Evolutionary conservation across 2,797 vertebrate genomes (phyloP), one percentile per base, ranked within the genome.

Genomic region (Myiotriccus ornatus): DNA sequence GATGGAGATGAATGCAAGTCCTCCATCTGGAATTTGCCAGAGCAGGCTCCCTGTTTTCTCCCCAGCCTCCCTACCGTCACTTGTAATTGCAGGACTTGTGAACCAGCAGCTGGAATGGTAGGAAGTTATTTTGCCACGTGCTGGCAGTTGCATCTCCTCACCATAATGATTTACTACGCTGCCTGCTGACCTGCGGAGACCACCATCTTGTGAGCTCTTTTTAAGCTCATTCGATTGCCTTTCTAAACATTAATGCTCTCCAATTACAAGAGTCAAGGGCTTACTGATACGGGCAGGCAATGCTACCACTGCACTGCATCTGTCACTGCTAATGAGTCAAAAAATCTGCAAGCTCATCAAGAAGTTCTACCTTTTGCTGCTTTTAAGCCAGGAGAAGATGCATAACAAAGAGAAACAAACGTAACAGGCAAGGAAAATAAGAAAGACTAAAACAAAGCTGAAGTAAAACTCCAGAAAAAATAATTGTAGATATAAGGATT

Each of bases 141-240:
- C 70, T 74, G 70, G 63, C 55, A 86, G 47, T 11, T 82, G 55
- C 49, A 84, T 22, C 80, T 79, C 82, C 76, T 86, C 87, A 44
- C 59, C 59, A 17, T 5, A 34, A 32, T 39, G 37, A 86, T 94
- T 92, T 81, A 82, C 49, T 70, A 5, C 0, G 1, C 55, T 41
- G 64, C 81, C 75, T 79, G 82, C 78, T 75, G 93, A 93, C 79
- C 92, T 78, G 80, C 3, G 0, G 73, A 77, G 50, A 94, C 71
- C 68, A 95, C 75, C 84, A 95, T 91, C 87, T 93, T 95, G 62
- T 39, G 68, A 89, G 75, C 68, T 83, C 84, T 90, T 94, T 78
- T 52, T 64, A 63, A 79, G 75, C 52, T 85, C 56, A 35, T 89
- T 89, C 87, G 71, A 0, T 60, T 84, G 44, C 63, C 68, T 89